Base-by-base conservation (phyloP, 2,888 invertebrate species). In the Amiota minor region DNA sequence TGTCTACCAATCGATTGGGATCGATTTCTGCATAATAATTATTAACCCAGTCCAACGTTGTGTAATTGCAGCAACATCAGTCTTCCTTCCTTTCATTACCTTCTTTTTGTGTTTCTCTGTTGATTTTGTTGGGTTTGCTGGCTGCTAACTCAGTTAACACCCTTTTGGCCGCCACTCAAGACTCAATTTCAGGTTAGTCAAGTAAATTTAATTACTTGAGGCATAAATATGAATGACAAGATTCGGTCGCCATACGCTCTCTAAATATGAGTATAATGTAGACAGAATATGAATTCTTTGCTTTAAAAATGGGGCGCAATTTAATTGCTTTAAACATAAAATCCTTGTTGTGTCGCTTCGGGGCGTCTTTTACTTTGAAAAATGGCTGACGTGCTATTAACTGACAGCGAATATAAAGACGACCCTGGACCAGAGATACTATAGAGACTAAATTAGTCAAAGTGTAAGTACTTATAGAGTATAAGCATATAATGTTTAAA, bases 121-220 rank as follows among this genome's bases (percentile, higher is more conserved):
- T 53, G 47, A 56, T 47, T 35, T 62, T 78, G 65, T 78, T 78
- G 78, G 82, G 81, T 84, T 82, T 85, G 81, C 81, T 76, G 73
- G 81, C 84, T 83, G 79, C 78, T 84, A 85, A 83, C 81, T 86
- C 80, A 83, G 83, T 83, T 83, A 83, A 83, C 83, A 83, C 83
- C 83, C 85, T 68, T 68, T 68, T 11, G 35, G 59, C 49, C 16
- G 20, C 18, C 65, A 20, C 16, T 53, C 80, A 81, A 77, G 65
- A 49, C 56, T 64, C 64, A 67, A 73, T 74, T 74, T 75, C 78
- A 72, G 71, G 67, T 67, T 71, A 70, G 72, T 46, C 53, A 67
- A 53, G 74, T 72, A 65, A 75, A 74, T 78, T 80, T 80, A 80
- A 80, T 80, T 80, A 80, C 79, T 80, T 80, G 55, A 35, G 55